Percentiles rank a stretch among this genome's conserved stretches.
phyloP scores from a whole-genome alignment of 2,888 invertebrate species.

The Bombylius major region DNA sequence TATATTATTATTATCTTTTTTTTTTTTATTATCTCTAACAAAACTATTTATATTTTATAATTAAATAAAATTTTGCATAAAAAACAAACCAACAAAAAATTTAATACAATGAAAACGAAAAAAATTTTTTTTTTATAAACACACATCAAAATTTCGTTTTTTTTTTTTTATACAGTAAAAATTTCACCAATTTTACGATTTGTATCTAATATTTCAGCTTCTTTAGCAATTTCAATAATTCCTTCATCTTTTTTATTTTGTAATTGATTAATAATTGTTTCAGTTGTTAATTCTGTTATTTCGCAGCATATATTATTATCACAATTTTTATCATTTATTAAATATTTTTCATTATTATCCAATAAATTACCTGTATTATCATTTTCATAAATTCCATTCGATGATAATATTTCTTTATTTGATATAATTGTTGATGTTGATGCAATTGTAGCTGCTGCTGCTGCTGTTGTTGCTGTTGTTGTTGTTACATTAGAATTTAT shows the following conservation, averaged over 20 bases:
- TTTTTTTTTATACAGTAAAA: conserved; percentile 21
- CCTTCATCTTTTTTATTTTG: conserved; percentile 19
- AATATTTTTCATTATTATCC: background rate
- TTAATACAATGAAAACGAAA: too few relatives aligned
- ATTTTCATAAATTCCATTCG: background rate
- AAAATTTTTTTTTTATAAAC: too few relatives aligned
- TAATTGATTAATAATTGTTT: conserved; percentile 1
- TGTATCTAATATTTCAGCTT: conserved; percentile 30
- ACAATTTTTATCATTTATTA: too few relatives aligned
- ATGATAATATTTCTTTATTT: background rate
- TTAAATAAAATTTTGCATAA: too few relatives aligned
- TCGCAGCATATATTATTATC: too few relatives aligned
- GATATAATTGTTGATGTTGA: background rate
- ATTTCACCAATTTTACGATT: conserved; percentile 17
- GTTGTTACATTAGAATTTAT: background rate
- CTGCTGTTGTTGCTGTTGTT: conserved; percentile 5
- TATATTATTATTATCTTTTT: too few relatives aligned
- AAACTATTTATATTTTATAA: too few relatives aligned
- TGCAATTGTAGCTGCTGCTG: conserved; percentile 1
- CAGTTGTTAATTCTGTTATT: background rate
- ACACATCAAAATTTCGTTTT: too few relatives aligned
- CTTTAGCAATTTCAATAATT: conserved; percentile 33
- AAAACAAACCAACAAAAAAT: too few relatives aligned
- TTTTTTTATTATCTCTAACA: too few relatives aligned
- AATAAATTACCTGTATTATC: background rate